Percentiles rank a stretch among this genome's conserved stretches.
These are phyloP conservation scores for Vombatus ursinus DNA, from an alignment of 2,113 vertebrate genomes.

Conservation along the genomic window DNA sequence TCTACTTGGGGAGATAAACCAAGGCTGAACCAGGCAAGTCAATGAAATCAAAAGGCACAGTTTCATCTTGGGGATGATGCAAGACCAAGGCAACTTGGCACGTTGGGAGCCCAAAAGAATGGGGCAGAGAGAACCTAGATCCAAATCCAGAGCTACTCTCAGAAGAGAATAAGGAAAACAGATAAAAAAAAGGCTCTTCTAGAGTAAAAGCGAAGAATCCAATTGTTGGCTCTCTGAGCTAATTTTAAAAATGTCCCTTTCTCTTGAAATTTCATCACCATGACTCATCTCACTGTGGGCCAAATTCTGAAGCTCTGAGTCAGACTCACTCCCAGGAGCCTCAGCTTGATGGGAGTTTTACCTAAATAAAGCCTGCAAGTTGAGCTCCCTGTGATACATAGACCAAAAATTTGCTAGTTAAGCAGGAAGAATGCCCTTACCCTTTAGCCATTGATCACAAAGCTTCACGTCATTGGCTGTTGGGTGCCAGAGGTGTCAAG, in stretches of 20 bases:
- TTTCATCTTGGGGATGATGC: conserved; percentile 9
- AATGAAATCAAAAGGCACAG: conserved; percentile 9
- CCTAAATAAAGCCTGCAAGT: conserved; percentile 73
- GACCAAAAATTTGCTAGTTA: conserved; percentile 50
- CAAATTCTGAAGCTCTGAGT: conserved; percentile 78
- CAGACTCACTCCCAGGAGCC: conserved; percentile 54
- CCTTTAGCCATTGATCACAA: neutral
- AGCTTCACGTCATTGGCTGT: neutral
- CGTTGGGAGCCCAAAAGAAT: neutral
- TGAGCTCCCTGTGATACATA: conserved; percentile 33
- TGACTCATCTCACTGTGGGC: conserved; percentile 69
- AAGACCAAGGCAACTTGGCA: neutral
- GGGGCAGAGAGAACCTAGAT: neutral
- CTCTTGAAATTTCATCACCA: conserved; percentile 73
- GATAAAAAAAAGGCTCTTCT: conserved; percentile 36
- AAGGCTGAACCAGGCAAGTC: neutral
- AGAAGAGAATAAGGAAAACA: conserved; percentile 48
- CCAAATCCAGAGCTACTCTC: neutral
- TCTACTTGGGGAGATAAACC: neutral
- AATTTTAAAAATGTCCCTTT: conserved; percentile 75
- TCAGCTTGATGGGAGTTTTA: conserved; percentile 60
- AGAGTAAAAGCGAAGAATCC: conserved; percentile 41
- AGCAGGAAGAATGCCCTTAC: conserved; percentile 36
- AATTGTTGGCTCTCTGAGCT: conserved; percentile 66
- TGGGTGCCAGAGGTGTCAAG: neutral